Conservation (phyloP, 2,797 vertebrate species). For the Cynodonichthys magdalenae region DNA sequence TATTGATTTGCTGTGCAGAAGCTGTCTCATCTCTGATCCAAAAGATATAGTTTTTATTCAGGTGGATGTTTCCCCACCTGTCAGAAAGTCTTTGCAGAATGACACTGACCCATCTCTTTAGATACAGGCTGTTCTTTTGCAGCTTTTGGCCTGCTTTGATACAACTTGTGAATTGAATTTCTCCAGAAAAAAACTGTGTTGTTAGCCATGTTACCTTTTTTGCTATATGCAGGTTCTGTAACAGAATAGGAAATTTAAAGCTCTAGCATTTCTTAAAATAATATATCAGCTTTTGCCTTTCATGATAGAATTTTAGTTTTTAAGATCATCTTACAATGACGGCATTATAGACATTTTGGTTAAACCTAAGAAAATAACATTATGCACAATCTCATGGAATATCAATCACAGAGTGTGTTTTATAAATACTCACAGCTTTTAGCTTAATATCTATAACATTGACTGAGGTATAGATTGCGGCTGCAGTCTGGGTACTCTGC, state of each 20-base stretch:
- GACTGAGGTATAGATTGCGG: too few relatives aligned
- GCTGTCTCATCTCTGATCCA: slow-evolving; percentile 69
- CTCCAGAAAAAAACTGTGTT: slow-evolving; percentile 2
- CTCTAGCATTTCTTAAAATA: too few relatives aligned
- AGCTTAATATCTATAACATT: too few relatives aligned
- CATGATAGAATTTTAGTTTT: too few relatives aligned
- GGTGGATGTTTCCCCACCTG: slow-evolving; percentile 72
- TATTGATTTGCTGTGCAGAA: slow-evolving; percentile 79
- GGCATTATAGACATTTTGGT: too few relatives aligned
- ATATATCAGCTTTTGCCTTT: too few relatives aligned
- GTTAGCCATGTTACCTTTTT: background rate
- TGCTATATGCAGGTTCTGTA: background rate
- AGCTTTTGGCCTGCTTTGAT: slow-evolving; percentile 22
- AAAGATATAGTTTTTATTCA: slow-evolving; percentile 56
- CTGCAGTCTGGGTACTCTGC: too few relatives aligned
- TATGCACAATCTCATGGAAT: too few relatives aligned
- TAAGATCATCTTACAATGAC: too few relatives aligned
- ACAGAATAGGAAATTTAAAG: background rate
- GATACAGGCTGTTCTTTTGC: slow-evolving; percentile 41
- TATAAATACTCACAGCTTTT: too few relatives aligned
- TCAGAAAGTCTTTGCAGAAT: slow-evolving; percentile 64
- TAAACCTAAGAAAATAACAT: too few relatives aligned
- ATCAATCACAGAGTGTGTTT: too few relatives aligned
- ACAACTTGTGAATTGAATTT: slow-evolving; percentile 22
- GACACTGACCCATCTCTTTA: slow-evolving; percentile 50